Base-by-base conservation (phyloP, 2,113 vertebrate species). In the Hemiprocne comata region DNA sequence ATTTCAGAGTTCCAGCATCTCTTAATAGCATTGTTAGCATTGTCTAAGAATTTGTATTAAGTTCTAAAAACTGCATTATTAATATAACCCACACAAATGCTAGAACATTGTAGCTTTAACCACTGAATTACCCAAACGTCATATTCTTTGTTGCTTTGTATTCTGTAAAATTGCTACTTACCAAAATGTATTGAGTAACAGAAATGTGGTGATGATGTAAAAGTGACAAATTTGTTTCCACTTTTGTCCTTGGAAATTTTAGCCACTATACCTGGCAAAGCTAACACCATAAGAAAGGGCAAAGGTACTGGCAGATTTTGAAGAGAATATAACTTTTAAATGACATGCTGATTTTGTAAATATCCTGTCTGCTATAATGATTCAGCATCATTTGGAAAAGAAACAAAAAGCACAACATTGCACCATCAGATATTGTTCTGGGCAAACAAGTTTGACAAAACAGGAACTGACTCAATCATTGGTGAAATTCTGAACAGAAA, bases 11-110 rank as follows among this genome's bases (percentile, higher is more conserved):
- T 95, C 87, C 94, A 91, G 85, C 75, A 97, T 94, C 97, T 97
- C 97, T 97, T 97, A 97, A 97, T 96, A 97, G 96, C 53, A 5
- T 74, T 77, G 83, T 90, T 91, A 79, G 85, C 88, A 97, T 95
- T 80, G 96, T 87, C 86, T 86, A 96, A 44, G 29, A 93, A 96
- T 92, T 95, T 92, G 91, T 82, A 96, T 93, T 94, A 97, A 96
- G 94, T 92, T 96, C 93, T 97, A 95, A 96, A 97, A 97, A 93
- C 54, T 77, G 67, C 74, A 77, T 94, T 91, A 89, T 50, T 31
- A 97, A 94, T 95, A 86, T 62, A 93, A 85, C 31, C 44, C 93
- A 93, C 40, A 85, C n/a, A 97, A 97, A 92, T 85, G 87, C 70
- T 90, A 93, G 85, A 97, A 90, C 55, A 82, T 55, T 57, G 71